phyloP scores from a whole-genome alignment of 2,888 invertebrate genomes.

The Spisula solida region DNA sequence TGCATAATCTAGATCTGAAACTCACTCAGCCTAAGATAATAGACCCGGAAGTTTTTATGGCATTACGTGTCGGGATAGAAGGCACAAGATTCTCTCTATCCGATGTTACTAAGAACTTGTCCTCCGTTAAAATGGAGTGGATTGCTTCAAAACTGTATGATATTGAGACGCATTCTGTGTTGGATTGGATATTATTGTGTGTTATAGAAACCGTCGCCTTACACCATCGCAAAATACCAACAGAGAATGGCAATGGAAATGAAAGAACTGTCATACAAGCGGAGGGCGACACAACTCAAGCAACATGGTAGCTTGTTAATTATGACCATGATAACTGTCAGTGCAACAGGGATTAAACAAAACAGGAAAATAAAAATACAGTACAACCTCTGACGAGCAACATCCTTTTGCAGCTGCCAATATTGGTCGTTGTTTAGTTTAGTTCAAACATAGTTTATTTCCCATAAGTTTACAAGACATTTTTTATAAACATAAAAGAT shows the following conservation, averaged over 20 bases:
- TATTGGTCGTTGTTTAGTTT: neutral
- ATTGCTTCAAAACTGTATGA: slow-evolving; percentile 55
- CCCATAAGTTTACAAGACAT: no score
- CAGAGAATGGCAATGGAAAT: neutral
- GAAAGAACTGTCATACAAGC: neutral
- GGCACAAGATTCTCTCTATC: slow-evolving; percentile 29
- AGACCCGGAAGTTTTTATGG: slow-evolving; percentile 35
- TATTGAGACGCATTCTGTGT: slow-evolving; percentile 50
- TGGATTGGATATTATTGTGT: slow-evolving; percentile 68
- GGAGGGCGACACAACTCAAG: neutral
- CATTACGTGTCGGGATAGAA: slow-evolving; percentile 44
- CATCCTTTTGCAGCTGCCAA: neutral
- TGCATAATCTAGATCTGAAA: slow-evolving; percentile 65
- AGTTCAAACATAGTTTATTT: no score
- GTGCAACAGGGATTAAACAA: neutral
- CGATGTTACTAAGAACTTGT: slow-evolving; percentile 44
- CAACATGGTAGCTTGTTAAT: neutral
- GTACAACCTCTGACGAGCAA: neutral
- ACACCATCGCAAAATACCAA: neutral
- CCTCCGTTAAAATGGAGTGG: slow-evolving; percentile 66
- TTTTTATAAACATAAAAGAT: no score
- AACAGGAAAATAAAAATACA: neutral
- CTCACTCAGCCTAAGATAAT: slow-evolving; percentile 22
- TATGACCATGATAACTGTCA: neutral
- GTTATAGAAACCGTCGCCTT: slow-evolving; percentile 57